A percentile compares a stretch with the other conserved stretches of the same genome.
phyloP scores from a whole-genome alignment of 2,888 invertebrate species.

The Sarcophaga carnaria region DNA sequence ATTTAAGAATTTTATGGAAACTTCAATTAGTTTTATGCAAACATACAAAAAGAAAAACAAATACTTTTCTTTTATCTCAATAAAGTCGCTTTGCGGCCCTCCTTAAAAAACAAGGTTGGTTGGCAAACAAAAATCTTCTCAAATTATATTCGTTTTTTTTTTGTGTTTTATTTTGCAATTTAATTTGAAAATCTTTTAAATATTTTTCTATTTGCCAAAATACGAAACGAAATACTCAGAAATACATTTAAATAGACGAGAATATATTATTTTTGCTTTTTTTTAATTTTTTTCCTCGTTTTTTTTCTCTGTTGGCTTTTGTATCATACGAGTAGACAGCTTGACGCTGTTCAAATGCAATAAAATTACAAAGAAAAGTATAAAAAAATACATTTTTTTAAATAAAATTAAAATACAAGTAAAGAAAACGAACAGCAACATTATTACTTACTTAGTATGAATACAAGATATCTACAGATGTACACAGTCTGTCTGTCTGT shows the following conservation, averaged over 20 bases:
- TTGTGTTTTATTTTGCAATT: constrained; percentile 27
- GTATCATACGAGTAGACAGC: constrained; percentile 57
- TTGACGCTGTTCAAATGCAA: constrained; percentile 63
- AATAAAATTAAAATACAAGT: no score
- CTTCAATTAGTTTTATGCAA: no score
- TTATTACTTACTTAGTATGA: constrained; percentile 13
- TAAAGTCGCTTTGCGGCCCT: no score
- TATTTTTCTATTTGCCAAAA: constrained; percentile 38
- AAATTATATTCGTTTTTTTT: no score
- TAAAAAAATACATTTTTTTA: background rate
- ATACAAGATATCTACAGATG: constrained; percentile 15
- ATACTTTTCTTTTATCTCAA: no score
- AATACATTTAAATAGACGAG: constrained; percentile 2
- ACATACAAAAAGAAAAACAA: no score
- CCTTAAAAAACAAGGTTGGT: no score
- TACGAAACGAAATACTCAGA: constrained; percentile 4
- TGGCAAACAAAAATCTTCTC: no score
- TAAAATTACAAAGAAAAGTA: constrained; percentile 34
- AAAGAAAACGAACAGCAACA: no score
- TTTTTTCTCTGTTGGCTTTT: constrained; percentile 28
- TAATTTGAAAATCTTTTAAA: constrained; percentile 18
- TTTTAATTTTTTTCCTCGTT: background rate
- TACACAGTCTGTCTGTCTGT: no score
- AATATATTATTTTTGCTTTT: constrained; percentile 6
- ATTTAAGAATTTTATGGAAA: no score